Evolutionary conservation across 2,888 invertebrate species (phyloP), one percentile per base, ranked within the genome.

Genomic region (Aphodius sticticus): DNA sequence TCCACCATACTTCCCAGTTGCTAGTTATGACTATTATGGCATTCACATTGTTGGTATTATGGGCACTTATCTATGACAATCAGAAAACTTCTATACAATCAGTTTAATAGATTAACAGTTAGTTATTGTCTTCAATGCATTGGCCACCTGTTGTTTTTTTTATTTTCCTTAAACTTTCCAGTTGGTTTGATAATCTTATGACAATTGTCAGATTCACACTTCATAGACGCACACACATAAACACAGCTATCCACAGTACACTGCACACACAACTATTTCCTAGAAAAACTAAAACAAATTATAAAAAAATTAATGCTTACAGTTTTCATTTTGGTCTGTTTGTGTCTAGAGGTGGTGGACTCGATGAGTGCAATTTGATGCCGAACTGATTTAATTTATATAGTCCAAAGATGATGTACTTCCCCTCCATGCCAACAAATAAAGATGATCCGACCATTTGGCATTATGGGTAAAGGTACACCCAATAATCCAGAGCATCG

Each of bases 361-460:
- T 69, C 77, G 70, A 76, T 72, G 71, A 79, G 79, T 77, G 77
- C 74, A 79, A 78, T 69, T 77, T 77, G 16, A 15, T 76, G 38
- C 69, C 16, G 69, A 70, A 69, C 77, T 69, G 77, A n/a, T 69
- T 77, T 79, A 79, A 77, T 79, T 79, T 79, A 79, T 79, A 79
- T 79, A 79, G 77, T 77, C 36, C 37, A 77, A 79, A 77, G 70
- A 69, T 72, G 70, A 72, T 72, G 76, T 70, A 53, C 69, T 72
- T 69, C 78, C 76, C 79, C 79, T 69, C 79, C 79, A 76, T 72
- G 76, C 76, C 70, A 53, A 69, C 76, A 79, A 77, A 77, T 37
- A 76, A 81, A 79, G 82, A 82, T 79, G 81, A 82, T 78, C 82
- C 82, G 77, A 79, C 79, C 82, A 81, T 80, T 80, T 79, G 38